Base-by-base conservation (phyloP, 2,888 invertebrate species). In the Neoscelio sp. region DNA sequence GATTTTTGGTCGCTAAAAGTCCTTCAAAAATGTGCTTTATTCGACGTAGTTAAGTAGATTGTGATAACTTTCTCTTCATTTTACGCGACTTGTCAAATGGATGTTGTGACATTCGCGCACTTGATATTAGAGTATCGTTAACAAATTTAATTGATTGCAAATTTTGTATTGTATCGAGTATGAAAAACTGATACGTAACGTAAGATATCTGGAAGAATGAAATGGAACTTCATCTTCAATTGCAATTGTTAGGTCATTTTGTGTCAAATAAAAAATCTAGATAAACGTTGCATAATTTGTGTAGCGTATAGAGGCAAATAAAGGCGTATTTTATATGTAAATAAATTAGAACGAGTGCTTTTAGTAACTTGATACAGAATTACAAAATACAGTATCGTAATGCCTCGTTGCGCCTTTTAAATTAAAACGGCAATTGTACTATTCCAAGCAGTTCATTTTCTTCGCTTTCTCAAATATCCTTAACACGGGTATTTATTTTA, bases 401-500 rank as follows among this genome's bases (percentile, higher is more conserved):
- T 60, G 58, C 38, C 30, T 60, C 70, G 70, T 50, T 70, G 70
- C 46, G 23, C 40, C 20, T 17, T 10, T 26, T 18, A 58, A 38
- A 50, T 58, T 35, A 35, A 58, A 68, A 58, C 35, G 18, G 58
- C 46, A 58, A 58, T 52, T 68, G 44, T 17, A 46, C 56, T 58
- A 35, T 35, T 20, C 13, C 28, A 42, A 65, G 23, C 52, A 38
- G 48, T 64, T 38, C 40, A 50, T 40, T 54, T 68, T 56, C 38
- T 52, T 56, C 46, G 33, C 70, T 70, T 70, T 70, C 70, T 60
- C 60, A 50, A 60, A 23, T 30, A 15, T 18, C 10, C 17, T 48
- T 15, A 7, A 7, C 52, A 42, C 20, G 13, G 18, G 13, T 30
- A 52, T 52, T 40, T 42, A 23, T n/a, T 13, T 46, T 62, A 5